A percentile compares a stretch with the other conserved stretches of the same genome.
Conservation (phyloP, 2,888 invertebrate genomes). For the Ophioninae sp. region DNA sequence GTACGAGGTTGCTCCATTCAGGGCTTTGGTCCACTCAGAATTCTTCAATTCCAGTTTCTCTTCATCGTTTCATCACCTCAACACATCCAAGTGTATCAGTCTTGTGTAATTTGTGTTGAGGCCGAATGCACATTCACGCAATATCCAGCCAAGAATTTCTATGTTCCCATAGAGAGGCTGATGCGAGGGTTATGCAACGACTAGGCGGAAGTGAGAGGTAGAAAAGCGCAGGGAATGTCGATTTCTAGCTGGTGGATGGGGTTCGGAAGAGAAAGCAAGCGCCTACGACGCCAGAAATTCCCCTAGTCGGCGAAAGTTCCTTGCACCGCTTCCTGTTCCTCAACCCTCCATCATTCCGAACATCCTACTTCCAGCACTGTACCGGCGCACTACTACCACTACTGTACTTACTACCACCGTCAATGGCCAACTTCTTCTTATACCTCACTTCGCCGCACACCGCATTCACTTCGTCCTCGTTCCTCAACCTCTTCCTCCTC, state of each 20-base stretch:
- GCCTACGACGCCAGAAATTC: conserved; percentile 57
- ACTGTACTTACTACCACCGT: conserved; percentile 24
- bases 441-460: conserved; percentile 41
- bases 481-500: conserved; percentile 34
- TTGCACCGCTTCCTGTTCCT: conserved; percentile 58
- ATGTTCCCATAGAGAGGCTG: conserved; percentile 4
- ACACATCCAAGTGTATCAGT: conserved; percentile 12
- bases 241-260: not conserved
- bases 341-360: conserved; percentile 48
- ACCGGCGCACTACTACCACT: conserved; percentile 15
- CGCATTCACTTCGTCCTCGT: conserved; percentile 55
- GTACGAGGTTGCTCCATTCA: conserved; percentile 35
- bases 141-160: conserved; percentile 23
- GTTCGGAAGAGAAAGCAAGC: conserved; percentile 20
- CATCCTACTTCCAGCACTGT: conserved; percentile 41
- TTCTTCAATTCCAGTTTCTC: conserved; percentile 30
- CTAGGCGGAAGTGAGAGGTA: conserved; percentile 9
- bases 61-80: conserved; percentile 7
- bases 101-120: conserved; percentile 12
- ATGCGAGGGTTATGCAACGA: conserved; percentile 2
- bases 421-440: conserved; percentile 45
- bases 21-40: conserved; percentile 29
- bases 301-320: conserved; percentile 59
- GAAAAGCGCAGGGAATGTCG: conserved; percentile 28
- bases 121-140: not conserved